Evolutionary conservation across 1,140 invertebrate species (phyloP).

Genomic region (Tenebrio molitor): DNA sequence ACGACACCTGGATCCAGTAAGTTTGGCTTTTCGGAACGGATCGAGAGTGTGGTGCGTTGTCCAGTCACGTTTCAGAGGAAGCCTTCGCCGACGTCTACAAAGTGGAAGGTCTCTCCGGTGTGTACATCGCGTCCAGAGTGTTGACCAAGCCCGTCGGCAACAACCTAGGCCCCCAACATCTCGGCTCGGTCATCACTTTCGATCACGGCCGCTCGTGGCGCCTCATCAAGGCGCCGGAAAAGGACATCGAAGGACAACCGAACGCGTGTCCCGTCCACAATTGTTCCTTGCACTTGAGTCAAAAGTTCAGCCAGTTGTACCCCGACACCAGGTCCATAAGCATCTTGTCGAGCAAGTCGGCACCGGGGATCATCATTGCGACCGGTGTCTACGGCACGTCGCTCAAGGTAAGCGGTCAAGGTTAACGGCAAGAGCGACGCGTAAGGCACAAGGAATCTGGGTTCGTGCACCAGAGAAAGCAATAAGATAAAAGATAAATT

Average conservation of each 20-base stretch:
- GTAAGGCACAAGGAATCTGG: too few species aligned
- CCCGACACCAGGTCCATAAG: slow-evolving; percentile 82
- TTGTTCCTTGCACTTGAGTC: slow-evolving; percentile 89
- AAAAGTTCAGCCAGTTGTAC: slow-evolving; percentile 87
- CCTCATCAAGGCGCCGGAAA: slow-evolving; percentile 75
- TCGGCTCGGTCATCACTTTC: slow-evolving; percentile 87
- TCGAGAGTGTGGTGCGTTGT: slow-evolving; percentile 53
- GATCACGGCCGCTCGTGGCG: slow-evolving; percentile 90
- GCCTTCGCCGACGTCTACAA: slow-evolving; percentile 92
- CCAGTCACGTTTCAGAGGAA: slow-evolving; percentile 82
- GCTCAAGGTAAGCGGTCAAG: slow-evolving; percentile 76
- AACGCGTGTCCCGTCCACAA: slow-evolving; percentile 74
- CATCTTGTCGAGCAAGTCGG: slow-evolving; percentile 89
- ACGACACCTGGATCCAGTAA: slow-evolving; percentile 87
- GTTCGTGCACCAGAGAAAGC: too few species aligned
- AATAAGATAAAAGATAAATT: too few species aligned
- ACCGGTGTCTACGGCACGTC: slow-evolving; percentile 85
- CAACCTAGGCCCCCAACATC: slow-evolving; percentile 78
- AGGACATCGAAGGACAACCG: slow-evolving; percentile 76
- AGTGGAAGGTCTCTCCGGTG: slow-evolving; percentile 87
- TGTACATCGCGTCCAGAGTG: slow-evolving; percentile 91
- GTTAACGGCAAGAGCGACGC: too few species aligned
- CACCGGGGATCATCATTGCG: slow-evolving; percentile 89
- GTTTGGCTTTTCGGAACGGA: slow-evolving; percentile 60
- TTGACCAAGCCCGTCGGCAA: slow-evolving; percentile 67